Evolutionary conservation across 2,888 invertebrate species (phyloP).

Genomic region (Drosophila anceps): DNA sequence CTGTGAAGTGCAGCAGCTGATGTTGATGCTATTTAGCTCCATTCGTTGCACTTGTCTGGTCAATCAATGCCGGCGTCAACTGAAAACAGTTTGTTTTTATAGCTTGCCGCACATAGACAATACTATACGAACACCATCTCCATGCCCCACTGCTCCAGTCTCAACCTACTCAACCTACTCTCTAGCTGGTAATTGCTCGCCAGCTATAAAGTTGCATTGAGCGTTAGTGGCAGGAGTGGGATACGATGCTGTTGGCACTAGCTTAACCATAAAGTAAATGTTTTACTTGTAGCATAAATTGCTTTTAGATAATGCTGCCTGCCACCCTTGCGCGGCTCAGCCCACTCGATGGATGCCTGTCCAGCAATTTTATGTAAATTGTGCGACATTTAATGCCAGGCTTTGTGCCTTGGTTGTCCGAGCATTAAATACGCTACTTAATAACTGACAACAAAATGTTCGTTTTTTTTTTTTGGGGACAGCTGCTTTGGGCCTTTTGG

Average conservation of each 20-base stretch:
- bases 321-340: background rate
- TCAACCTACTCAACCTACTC: constrained; percentile 10
- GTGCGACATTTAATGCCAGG: constrained; percentile 41
- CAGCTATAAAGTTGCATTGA: constrained; percentile 67
- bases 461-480: constrained; percentile 17
- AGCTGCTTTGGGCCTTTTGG: constrained; percentile 32
- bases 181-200: constrained; percentile 66
- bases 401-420: constrained; percentile 37
- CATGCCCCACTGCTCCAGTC: background rate
- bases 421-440: constrained; percentile 63
- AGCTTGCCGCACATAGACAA: constrained; percentile 71
- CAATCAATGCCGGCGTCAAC: constrained; percentile 75
- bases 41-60: constrained; percentile 78
- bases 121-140: constrained; percentile 24
- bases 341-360: constrained; percentile 5
- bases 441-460: constrained; percentile 56
- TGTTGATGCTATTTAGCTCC: constrained; percentile 63
- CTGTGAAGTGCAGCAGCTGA: constrained; percentile 74
- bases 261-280: constrained; percentile 63
- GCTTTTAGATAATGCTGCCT: constrained; percentile 51
- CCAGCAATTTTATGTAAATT: constrained; percentile 64
- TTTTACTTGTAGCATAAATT: constrained; percentile 74
- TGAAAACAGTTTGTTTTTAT: constrained; percentile 74
- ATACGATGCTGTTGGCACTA: constrained; percentile 15
- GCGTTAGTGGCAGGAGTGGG: background rate